These are phyloP conservation scores for Speoplatyrhinus poulsoni DNA, from an alignment of 2,113 vertebrate species.

Conservation along the genomic window DNA sequence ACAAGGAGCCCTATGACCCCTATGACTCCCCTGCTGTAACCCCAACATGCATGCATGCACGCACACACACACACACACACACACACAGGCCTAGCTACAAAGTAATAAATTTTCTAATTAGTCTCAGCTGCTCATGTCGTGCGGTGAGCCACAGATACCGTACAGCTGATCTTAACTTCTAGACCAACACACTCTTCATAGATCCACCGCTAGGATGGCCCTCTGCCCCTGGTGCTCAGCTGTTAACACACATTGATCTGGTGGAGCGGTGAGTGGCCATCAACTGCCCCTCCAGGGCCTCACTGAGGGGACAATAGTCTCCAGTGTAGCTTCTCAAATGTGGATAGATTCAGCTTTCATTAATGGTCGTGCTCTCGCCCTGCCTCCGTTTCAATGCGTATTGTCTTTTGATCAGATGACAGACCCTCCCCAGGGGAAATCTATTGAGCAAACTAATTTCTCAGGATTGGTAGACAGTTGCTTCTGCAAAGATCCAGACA, in stretches of 20 bases:
- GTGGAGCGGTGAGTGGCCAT: conserved; percentile 30
- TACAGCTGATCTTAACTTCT: not conserved
- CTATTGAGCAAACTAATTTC: conserved; percentile 25
- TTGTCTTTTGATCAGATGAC: conserved; percentile 41
- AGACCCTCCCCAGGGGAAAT: conserved; percentile 35
- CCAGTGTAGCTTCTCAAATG: conserved; percentile 31
- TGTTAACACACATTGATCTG: conserved; percentile 49
- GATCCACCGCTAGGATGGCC: conserved; percentile 28
- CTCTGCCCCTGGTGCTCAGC: conserved; percentile 12
- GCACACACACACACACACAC: not conserved
- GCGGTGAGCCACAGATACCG: not conserved
- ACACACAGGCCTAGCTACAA: not conserved
- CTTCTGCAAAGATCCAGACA: not conserved
- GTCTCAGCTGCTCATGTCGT: not conserved
- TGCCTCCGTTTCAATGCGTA: not conserved
- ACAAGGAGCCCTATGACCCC: not conserved
- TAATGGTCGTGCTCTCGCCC: conserved; percentile 29
- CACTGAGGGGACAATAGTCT: conserved; percentile 35
- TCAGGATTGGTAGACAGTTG: conserved; percentile 1
- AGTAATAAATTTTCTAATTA: not conserved
- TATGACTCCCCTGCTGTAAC: too few species aligned
- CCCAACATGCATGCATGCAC: not conserved
- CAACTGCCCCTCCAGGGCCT: conserved; percentile 31
- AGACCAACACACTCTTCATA: not conserved
- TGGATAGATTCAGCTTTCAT: conserved; percentile 50